Evolutionary conservation across 2,113 vertebrate genomes (phyloP), one percentile per base, ranked within the genome.

Genomic region (Vidua chalybeata): DNA sequence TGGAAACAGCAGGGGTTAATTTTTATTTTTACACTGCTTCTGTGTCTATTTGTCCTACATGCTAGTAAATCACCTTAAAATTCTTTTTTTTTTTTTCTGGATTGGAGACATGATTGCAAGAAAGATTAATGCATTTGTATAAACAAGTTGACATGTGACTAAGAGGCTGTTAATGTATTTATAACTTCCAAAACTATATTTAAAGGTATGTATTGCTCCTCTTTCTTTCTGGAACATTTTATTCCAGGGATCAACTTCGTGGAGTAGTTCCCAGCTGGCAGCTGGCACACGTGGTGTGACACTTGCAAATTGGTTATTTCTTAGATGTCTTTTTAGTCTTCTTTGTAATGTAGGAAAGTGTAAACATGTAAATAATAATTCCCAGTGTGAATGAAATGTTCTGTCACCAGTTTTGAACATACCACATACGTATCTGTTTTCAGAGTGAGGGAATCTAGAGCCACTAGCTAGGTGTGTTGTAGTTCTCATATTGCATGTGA

Each of bases 151-250:
- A 27, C 46, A 13, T 79, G 59, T 88, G 72, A 86, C 33, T 58
- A 13, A 77, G 84, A 62, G 55, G 26, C 31, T 77, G 62, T 49
- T 67, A 41, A 41, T 84, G 67, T 95, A 94, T 94, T 96, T 96
- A 71, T 90, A 94, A 87, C 78, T 90, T 93, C 37, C 19, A 55
- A 80, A 91, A 52, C 79, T 86, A 22, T 55, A 39, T 83, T 88
- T 72, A 66, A 62, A 79, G 84, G 15, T 90, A 74, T 71, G 39
- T 59, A 23, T 84, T 85, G 59, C 82, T 51, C 9, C 45, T 76
- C 45, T 92, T 48, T 84, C 74, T 81, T 72, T 69, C 87, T 67
- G 79, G 90, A 94, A 95, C 83, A 52, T 71, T 86, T 71, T 95
- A 87, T 95, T 96, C 81, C 51, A 35, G 59, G 55, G 59, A 83